Base-by-base conservation (phyloP, 1,140 invertebrate genomes). In the Drosophila simulans region DNA sequence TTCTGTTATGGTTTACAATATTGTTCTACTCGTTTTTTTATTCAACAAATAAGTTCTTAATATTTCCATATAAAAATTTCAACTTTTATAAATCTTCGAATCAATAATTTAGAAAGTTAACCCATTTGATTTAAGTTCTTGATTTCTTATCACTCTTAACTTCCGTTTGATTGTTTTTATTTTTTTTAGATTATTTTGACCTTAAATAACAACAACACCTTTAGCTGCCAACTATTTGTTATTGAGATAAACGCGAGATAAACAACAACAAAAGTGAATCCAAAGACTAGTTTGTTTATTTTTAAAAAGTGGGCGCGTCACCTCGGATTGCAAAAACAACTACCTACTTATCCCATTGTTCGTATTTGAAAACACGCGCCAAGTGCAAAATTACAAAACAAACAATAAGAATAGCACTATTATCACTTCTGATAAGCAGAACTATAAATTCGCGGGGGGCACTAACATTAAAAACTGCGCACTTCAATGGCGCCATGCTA, bases 231-330 rank as follows among this genome's bases (percentile, higher is more conserved):
- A 85, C 48, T 68, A 85, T 76, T 76, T 76, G 56, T 59, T 72
- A 70, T 80, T 80, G 59, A 74, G 53, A 73, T 66, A 83, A 88
- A 66, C 48, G 54, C 64, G 62, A 56, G 79, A 72, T 76, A 75
- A 82, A 64, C 71, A 81, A 78, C 40, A 81, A 77, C 53, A 82
- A 77, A 4, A 13, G 8, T 27, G 57, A 35, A 25, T 43, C 12
- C 27, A 20, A 35, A 53, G 13, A 64, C 37, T 64, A 34, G 43
- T 60, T 63, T 42, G 62, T 62, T 70, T 69, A 68, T 64, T 73
- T 65, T 35, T 51, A 58, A 85, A 86, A 86, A 88, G 75, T 76
- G 83, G 83, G 83, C 83, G 39, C 71, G 84, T 83, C 83, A 82
- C 35, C 12, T 48, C 12, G 49, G 27, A 49, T 12, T 43, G 46